These are phyloP conservation scores for Drosophila mayaguana DNA, from an alignment of 2,888 invertebrate genomes.

Conservation along the genomic window DNA sequence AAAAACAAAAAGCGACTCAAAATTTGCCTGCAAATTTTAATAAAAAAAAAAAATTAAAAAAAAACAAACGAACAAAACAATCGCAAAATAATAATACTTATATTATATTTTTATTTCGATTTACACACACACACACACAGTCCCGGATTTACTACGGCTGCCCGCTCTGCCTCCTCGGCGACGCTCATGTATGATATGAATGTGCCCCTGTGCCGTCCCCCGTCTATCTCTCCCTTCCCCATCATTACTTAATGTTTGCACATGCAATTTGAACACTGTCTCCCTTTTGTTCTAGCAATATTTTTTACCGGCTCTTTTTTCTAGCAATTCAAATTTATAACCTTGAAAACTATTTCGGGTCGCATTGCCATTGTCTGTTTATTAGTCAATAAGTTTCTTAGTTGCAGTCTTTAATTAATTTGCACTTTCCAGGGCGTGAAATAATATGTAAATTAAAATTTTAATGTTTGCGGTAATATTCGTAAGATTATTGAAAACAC, in stretches of 20 bases:
- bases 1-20: constrained; percentile 12
- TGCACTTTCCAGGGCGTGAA: background rate
- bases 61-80: too few species aligned
- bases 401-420: background rate
- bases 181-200: constrained; percentile 54
- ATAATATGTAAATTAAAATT: background rate
- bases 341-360: background rate
- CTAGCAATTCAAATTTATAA: background rate
- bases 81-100: too few species aligned
- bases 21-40: constrained; percentile 22
- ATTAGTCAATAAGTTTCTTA: background rate
- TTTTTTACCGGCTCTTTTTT: background rate
- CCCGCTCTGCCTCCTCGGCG: constrained; percentile 20
- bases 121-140: background rate
- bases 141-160: constrained; percentile 29
- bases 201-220: constrained; percentile 46
- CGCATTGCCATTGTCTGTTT: background rate
- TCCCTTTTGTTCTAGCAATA: background rate
- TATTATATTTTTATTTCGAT: background rate
- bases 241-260: background rate
- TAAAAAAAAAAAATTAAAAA: constrained; percentile 29
- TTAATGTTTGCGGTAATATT: background rate
- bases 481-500: background rate
- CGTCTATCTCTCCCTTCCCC: background rate
- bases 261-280: background rate